Evolutionary conservation across 2,797 vertebrate species (phyloP), one percentile per base, ranked within the genome.

Genomic region (Malurus splendens): DNA sequence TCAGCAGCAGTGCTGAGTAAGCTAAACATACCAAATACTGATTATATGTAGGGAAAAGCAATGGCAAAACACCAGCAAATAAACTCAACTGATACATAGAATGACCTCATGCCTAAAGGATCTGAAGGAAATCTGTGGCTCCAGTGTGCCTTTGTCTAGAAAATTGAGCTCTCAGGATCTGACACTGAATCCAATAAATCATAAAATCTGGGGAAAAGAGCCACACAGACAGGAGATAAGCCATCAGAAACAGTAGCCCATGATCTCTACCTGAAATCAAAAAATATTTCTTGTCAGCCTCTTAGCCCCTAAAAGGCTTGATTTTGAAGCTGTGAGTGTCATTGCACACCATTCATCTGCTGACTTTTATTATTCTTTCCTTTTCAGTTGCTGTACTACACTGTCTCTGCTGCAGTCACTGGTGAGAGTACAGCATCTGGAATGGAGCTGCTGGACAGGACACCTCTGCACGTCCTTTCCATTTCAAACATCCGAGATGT

Each of bases 1-100:
- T 44, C 51, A 80, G 33, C 41, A 65, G 56, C 51, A 52, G 13
- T 42, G 66, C 70, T 83, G 79, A 93, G 41, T 59, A 75, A 89
- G 76, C 25, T 71, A 71, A 91, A 87, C 17, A 47, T 12, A 68
- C 39, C 65, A 81, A 55, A 59, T 44, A 36, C 39, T 55, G 20
- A 41, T 78, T 68, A 38, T 9, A 16, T 8, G 15, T 36, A 48
- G 19, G 7, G 32, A 39, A 85, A 87, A 82, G 10, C 1, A 1
- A 19, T 10, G 13, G 27, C 45, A 60, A 85, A 82, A 82, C 33
- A 85, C 18, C 20, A 76, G 42, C 65, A 87, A 74, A 72, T 52
- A 82, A 77, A 60, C 27, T n/a, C 22, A 14, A 42, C 9, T 39
- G 45, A 56, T 54, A 68, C 27, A 59, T 14, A 0, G 2, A 81